phyloP scores from a whole-genome alignment of 2,113 vertebrate genomes.

The Gallinago paraguaiae region DNA sequence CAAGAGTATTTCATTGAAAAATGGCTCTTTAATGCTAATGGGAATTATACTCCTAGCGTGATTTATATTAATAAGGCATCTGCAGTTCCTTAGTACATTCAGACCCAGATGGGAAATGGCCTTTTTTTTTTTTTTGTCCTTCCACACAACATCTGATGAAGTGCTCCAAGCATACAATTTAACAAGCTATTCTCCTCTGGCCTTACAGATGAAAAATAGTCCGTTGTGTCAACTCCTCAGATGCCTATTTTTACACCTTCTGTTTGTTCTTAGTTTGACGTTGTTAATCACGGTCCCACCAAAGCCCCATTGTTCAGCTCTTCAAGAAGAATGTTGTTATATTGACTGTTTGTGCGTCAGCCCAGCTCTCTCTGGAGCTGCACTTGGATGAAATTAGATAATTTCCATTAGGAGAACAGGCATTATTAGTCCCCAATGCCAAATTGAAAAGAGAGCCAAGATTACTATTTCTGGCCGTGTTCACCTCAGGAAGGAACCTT shows the following conservation, averaged over 20 bases:
- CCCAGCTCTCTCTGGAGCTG: slow-evolving; percentile 81
- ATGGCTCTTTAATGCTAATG: slow-evolving; percentile 18
- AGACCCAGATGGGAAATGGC: slow-evolving; percentile 54
- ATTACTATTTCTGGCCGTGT: slow-evolving; percentile 95
- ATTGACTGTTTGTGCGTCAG: slow-evolving; percentile 86
- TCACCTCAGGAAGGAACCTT: slow-evolving; percentile 98
- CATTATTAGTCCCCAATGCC: slow-evolving; percentile 90
- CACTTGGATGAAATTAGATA: slow-evolving; percentile 89
- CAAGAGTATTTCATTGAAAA: slow-evolving; percentile 37
- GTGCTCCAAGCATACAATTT: slow-evolving; percentile 40
- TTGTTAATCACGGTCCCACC: slow-evolving; percentile 77
- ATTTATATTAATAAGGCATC: slow-evolving; percentile 34
- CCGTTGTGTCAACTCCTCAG: slow-evolving; percentile 68
- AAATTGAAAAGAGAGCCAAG: slow-evolving; percentile 84
- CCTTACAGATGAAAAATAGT: slow-evolving; percentile 72
- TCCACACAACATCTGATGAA: slow-evolving; percentile 54
- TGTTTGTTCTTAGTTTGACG: slow-evolving; percentile 84
- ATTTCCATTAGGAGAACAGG: slow-evolving; percentile 90
- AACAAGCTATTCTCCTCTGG: slow-evolving; percentile 56
- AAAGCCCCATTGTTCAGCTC: slow-evolving; percentile 85
- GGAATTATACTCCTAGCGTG: slow-evolving; percentile 23
- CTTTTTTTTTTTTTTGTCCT: background rate
- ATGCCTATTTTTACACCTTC: slow-evolving; percentile 85
- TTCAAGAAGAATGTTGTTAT: slow-evolving; percentile 88
- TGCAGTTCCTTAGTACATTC: slow-evolving; percentile 17